Evolutionary conservation across 1,140 invertebrate species (phyloP), one percentile per base, ranked within the genome.

Genomic region (Drosophila suzukii): DNA sequence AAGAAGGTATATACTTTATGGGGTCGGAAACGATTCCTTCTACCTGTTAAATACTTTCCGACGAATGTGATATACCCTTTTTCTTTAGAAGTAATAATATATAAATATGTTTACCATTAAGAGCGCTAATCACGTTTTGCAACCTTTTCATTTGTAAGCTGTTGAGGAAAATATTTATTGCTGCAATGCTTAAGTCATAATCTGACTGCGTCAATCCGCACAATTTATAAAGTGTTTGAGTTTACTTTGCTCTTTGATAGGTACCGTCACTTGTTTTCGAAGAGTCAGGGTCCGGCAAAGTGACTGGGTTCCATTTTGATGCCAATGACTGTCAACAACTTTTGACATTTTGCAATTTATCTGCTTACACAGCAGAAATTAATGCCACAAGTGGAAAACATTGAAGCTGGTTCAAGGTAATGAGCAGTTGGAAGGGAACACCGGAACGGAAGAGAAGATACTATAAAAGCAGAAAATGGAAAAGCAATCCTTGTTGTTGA

Each of bases 291-390:
- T 47, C 34, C 61, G 44, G 75, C 51, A 51, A 82, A 82, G 57
- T 63, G 63, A 60, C 44, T 58, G 62, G 59, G 57, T 75, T 76
- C 70, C 82, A 72, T 82, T 79, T 76, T 88, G 63, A 86, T 88
- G 79, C 55, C 79, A 63, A 88, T 86, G 82, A 86, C 82, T 86
- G 71, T 88, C 79, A 83, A 70, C 71, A 79, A 75, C 83, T 75
- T 60, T 54, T 70, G 75, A 75, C 66, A 78, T 88, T 86, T 83
- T 88, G 79, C 71, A 86, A 86, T 86, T 82, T 86, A 86, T 86
- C 83, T 86, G 82, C 82, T 86, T 88, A 86, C 82, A 79, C 71
- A 88, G 82, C 82, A 86, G 53, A 86, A 88, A 86, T 88, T 86
- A 86, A 88, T 88, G 82, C 82, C 83, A 85, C 78, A 78, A 75